A percentile compares a stretch with the other conserved stretches of the same genome.
Conservation (phyloP, 2,797 vertebrate genomes). For the Ptychadena robeensis region DNA sequence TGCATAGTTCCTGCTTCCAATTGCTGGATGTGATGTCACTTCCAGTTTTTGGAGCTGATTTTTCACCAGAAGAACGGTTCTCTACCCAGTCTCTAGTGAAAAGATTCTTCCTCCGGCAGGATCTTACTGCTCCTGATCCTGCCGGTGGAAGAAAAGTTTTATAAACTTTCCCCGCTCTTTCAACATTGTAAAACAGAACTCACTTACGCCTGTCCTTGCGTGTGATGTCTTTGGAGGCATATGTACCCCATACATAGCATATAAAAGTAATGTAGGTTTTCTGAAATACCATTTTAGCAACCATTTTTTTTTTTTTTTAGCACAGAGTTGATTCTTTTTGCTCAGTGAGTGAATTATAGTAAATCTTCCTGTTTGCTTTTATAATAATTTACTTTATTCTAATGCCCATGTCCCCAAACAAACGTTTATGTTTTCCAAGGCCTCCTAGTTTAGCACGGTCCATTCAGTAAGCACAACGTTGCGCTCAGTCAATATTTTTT, state of each 20-base stretch:
- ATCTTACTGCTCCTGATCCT: neutral
- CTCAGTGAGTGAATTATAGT: no score
- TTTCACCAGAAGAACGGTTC: no score
- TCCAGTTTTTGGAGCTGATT: no score
- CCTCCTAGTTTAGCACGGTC: neutral
- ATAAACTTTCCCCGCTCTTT: neutral
- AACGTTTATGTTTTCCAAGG: neutral
- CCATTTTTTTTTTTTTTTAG: neutral
- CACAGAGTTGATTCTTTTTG: no score
- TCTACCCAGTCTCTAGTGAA: no score
- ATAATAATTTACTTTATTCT: neutral
- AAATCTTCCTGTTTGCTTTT: neutral
- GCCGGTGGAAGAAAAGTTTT: neutral
- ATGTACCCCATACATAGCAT: neutral
- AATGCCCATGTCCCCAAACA: neutral
- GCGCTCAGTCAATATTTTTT: neutral
- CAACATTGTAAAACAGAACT: neutral
- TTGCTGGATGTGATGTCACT: no score
- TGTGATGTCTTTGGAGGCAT: neutral
- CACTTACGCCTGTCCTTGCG: neutral
- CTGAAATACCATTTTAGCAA: no score
- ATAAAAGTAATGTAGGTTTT: no score
- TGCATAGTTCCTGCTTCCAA: no score
- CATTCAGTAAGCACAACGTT: conserved; percentile 17
- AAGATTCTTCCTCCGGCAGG: no score